Conservation (phyloP, 2,888 invertebrate genomes). For the Mythimna loreyi region DNA sequence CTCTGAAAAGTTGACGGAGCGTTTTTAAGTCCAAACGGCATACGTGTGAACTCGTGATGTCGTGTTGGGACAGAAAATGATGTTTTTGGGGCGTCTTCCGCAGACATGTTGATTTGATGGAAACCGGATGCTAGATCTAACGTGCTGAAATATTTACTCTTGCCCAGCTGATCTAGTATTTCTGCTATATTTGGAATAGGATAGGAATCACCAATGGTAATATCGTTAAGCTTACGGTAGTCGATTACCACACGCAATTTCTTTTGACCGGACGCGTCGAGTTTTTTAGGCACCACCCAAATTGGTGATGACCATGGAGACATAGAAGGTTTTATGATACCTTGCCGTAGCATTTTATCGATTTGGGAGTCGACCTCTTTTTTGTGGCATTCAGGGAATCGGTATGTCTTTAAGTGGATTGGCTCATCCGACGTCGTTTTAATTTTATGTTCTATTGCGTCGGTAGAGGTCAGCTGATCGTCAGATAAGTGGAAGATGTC, state of each 20-base stretch:
- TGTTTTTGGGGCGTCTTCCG: neutral
- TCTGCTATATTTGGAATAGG: slow-evolving; percentile 4
- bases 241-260: slow-evolving; percentile 1
- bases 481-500: neutral
- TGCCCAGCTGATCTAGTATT: neutral
- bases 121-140: neutral
- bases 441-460: neutral
- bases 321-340: neutral
- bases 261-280: neutral
- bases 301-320: slow-evolving; percentile 6
- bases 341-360: slow-evolving; percentile 5
- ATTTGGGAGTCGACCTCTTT: slow-evolving; percentile 1
- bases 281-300: neutral
- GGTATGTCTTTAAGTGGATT: neutral
- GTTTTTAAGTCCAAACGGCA: slow-evolving; percentile 3
- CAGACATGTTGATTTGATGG: neutral
- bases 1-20: neutral
- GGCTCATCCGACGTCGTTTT: neutral
- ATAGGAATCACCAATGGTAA: neutral
- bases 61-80: too few species aligned
- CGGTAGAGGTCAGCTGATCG: neutral
- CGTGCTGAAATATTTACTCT: neutral
- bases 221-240: neutral
- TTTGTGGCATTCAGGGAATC: neutral
- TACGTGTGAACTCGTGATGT: too few species aligned